Evolutionary conservation across 2,888 invertebrate species (phyloP).

Genomic region (Hydropsyche betteni): DNA sequence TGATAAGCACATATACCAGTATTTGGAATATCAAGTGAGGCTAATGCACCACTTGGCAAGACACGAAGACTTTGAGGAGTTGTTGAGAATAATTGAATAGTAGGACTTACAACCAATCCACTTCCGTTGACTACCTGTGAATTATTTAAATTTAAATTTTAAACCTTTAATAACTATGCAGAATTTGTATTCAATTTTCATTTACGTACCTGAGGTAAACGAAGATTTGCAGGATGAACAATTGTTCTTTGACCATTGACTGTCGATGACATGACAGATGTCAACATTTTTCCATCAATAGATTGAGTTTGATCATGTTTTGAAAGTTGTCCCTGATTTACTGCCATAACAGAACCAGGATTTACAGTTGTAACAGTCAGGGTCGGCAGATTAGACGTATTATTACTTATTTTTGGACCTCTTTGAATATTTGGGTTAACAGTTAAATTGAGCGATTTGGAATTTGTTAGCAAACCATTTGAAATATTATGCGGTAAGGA

Average conservation of each 20-base stretch:
- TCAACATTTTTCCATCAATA: constrained; percentile 44
- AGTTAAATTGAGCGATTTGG: constrained; percentile 46
- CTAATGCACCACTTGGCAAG: constrained; percentile 53
- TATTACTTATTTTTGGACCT: constrained; percentile 22
- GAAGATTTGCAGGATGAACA: constrained; percentile 65
- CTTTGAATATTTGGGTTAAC: constrained; percentile 41
- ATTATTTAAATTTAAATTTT: constrained; percentile 12
- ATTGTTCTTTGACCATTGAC: constrained; percentile 58
- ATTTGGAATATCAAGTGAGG: constrained; percentile 56
- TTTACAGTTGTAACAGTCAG: constrained; percentile 50
- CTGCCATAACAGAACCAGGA: constrained; percentile 48
- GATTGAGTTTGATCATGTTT: constrained; percentile 33
- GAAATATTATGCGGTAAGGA: constrained; percentile 37
- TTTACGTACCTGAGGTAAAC: constrained; percentile 54
- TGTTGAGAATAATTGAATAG: constrained; percentile 62
- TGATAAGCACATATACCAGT: constrained; percentile 56
- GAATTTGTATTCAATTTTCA: too few species aligned
- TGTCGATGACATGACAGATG: constrained; percentile 54
- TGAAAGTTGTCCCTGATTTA: constrained; percentile 32
- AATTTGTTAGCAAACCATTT: constrained; percentile 44
- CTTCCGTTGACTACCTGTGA: constrained; percentile 62
- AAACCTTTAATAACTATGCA: background rate
- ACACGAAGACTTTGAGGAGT: constrained; percentile 59
- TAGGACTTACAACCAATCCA: constrained; percentile 64
- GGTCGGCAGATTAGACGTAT: constrained; percentile 43